phyloP scores from a whole-genome alignment of 2,888 invertebrate genomes.

The Macaria notata region DNA sequence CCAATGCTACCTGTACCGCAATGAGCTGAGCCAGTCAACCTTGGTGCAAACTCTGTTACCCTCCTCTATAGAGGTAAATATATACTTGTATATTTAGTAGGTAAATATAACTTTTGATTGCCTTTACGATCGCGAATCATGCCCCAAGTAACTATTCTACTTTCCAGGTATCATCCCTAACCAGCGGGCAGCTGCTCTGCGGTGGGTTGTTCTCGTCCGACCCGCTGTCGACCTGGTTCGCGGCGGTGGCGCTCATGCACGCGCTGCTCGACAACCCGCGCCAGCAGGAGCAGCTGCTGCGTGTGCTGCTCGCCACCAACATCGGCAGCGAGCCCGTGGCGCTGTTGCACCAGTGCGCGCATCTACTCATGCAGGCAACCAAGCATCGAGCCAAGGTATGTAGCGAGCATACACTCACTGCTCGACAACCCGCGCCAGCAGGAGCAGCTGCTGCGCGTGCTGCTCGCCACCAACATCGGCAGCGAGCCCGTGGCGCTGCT shows the following conservation, averaged over 20 bases:
- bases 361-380: slow-evolving; percentile 91
- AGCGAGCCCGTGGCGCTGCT: slow-evolving; percentile 94
- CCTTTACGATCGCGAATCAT: no score
- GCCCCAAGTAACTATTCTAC: no score
- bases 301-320: slow-evolving; percentile 94
- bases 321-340: slow-evolving; percentile 93
- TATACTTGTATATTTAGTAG: no score
- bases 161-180: slow-evolving; percentile 80
- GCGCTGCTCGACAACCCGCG: slow-evolving; percentile 92
- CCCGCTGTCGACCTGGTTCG: slow-evolving; percentile 96
- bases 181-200: slow-evolving; percentile 95
- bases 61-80: slow-evolving; percentile 84
- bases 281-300: slow-evolving; percentile 94
- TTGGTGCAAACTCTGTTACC: slow-evolving; percentile 97
- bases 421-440: slow-evolving; percentile 93
- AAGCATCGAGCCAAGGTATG: slow-evolving; percentile 88
- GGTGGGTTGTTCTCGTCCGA: slow-evolving; percentile 95
- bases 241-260: slow-evolving; percentile 95
- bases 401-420: slow-evolving; percentile 92
- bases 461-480: slow-evolving; percentile 92
- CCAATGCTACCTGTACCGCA: slow-evolving; percentile 96
- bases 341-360: slow-evolving; percentile 93
- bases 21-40: slow-evolving; percentile 93
- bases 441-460: slow-evolving; percentile 94
- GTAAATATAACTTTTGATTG: no score